phyloP scores from a whole-genome alignment of 2,888 invertebrate genomes.

The Nomada hirtipes region DNA sequence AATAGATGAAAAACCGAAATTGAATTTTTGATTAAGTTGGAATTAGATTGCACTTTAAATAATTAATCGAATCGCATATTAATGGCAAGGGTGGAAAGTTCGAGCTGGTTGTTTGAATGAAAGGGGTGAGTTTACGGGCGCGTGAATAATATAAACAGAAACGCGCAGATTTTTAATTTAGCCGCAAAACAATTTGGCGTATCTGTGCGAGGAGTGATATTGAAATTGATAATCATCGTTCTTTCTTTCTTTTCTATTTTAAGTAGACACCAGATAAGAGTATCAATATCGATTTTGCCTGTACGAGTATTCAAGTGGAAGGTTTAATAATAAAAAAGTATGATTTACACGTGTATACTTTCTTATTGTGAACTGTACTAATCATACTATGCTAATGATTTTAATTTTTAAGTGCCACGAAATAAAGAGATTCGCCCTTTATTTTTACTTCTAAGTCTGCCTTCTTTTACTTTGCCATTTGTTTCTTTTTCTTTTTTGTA shows the following conservation, averaged over 20 bases:
- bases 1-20: not conserved
- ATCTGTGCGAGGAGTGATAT: conserved; percentile 29
- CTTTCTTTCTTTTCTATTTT: conserved; percentile 20
- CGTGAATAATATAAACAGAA: not conserved
- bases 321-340: conserved; percentile 43
- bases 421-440: not conserved
- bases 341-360: conserved; percentile 41
- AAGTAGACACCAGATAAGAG: conserved; percentile 13
- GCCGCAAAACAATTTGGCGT: conserved; percentile 5
- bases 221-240: conserved; percentile 28
- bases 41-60: not conserved
- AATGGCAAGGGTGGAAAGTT: not conserved
- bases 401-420: not conserved
- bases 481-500: not conserved
- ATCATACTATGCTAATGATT: not conserved
- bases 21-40: not conserved
- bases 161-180: not conserved
- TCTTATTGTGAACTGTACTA: conserved; percentile 8
- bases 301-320: conserved; percentile 45
- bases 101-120: not conserved
- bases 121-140: not conserved
- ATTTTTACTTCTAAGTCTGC: not conserved
- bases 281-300: conserved; percentile 36
- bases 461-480: not conserved
- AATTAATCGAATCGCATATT: not conserved